Evolutionary conservation across 2,113 vertebrate genomes (phyloP).

Genomic region (Egretta garzetta): DNA sequence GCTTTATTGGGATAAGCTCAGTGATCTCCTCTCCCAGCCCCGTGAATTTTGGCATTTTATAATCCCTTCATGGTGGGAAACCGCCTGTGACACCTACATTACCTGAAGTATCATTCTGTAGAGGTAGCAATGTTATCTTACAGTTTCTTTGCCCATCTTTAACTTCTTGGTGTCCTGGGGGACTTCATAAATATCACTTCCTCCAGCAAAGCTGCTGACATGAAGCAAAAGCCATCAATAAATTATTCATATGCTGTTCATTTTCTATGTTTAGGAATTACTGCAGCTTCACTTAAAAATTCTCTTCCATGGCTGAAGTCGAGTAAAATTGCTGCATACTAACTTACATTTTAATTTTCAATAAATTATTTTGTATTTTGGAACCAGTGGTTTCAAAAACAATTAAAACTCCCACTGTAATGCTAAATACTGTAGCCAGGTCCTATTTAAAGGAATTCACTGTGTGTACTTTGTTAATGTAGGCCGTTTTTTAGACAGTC

Average conservation of each 20-base stretch:
- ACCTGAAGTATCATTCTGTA: neutral
- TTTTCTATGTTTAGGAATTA: conserved; percentile 65
- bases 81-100: neutral
- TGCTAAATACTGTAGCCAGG: neutral
- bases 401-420: neutral
- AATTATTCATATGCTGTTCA: conserved; percentile 67
- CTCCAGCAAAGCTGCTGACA: conserved; percentile 64
- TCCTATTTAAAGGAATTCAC: neutral
- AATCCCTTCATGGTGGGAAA: neutral
- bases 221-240: conserved; percentile 57
- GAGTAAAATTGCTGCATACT: neutral
- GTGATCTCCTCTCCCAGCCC: neutral
- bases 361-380: neutral
- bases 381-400: neutral
- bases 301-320: neutral
- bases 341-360: neutral
- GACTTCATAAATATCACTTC: conserved; percentile 70
- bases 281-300: conserved; percentile 53
- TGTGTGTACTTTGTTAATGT: neutral
- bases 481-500: neutral
- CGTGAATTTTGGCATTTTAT: rapidly evolving
- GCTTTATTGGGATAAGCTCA: neutral
- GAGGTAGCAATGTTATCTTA: neutral
- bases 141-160: neutral
- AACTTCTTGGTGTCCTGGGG: conserved; percentile 48